These are phyloP conservation scores for Exephanes ischioxanthus DNA, from an alignment of 2,888 invertebrate species.

Conservation along the genomic window DNA sequence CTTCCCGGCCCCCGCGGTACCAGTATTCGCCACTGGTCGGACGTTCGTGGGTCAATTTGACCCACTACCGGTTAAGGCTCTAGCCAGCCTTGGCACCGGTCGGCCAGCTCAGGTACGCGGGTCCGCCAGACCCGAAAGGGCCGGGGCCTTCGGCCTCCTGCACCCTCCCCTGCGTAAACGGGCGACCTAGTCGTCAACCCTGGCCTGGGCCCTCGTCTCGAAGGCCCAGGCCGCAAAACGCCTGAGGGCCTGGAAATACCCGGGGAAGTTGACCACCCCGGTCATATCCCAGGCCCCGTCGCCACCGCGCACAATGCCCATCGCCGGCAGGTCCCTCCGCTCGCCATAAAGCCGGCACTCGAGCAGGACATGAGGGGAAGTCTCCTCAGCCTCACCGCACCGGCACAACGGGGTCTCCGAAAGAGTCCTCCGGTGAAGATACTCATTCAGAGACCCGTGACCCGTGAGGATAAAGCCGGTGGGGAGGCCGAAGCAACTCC, in stretches of 20 bases:
- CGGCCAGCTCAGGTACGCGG: slow-evolving; percentile 4
- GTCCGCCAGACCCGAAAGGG: slow-evolving; percentile 10
- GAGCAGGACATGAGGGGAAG: not conserved
- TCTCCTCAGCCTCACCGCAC: slow-evolving; percentile 14
- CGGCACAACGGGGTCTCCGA: slow-evolving; percentile 1
- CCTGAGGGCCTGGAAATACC: slow-evolving; percentile 20
- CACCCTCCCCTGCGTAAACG: slow-evolving; percentile 19
- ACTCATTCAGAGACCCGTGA: not conserved
- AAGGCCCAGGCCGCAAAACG: slow-evolving; percentile 33
- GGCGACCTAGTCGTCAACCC: not conserved
- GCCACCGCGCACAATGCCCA: not conserved
- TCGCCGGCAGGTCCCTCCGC: not conserved
- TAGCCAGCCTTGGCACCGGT: slow-evolving; percentile 32
- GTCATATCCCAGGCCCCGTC: not conserved
- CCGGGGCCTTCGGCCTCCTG: slow-evolving; percentile 26
- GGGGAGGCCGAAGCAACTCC: not conserved
- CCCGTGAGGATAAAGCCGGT: not conserved
- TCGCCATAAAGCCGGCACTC: not conserved
- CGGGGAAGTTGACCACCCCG: slow-evolving; percentile 3
- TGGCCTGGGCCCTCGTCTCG: not conserved
- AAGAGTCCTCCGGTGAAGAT: slow-evolving; percentile 13
- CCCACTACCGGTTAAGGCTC: no score
- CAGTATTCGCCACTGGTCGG: no score
- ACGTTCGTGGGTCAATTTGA: no score
- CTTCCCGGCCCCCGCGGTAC: no score